Evolutionary conservation across 2,888 invertebrate genomes (phyloP), one percentile per base, ranked within the genome.

Genomic region (Mythimna pallens): DNA sequence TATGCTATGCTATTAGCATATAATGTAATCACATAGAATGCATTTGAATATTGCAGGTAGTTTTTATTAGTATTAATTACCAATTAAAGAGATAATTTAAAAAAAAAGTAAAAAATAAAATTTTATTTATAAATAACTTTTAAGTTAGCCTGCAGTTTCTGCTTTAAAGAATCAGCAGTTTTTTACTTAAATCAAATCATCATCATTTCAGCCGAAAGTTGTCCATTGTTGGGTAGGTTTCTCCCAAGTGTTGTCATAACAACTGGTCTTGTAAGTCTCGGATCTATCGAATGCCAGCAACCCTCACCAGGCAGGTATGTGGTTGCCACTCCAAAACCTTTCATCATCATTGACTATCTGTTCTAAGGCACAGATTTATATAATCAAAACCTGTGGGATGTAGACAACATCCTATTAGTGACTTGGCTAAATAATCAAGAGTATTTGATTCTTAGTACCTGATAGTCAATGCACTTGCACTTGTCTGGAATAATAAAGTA

Each of bases 401-500:
- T n/a, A 22, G 54, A 54, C 54, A 50, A 5, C 7, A 2, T 17
- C 50, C 0, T 20, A 47, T 20, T 6, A 52, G 20, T 52, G 2
- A n/a, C 25, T 12, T 25, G 55, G 7, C 3, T 55, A 25, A 25
- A n/a, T 22, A 25, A 55, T 22, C 30, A 57, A 22, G 9, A 58
- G 22, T n/a, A 50, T 59, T 72, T 73, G 25, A 2, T 7, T n/a
- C 25, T n/a, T 34, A 43, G 34, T 93, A 96, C 96, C 97, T 99
- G 99, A 92, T 99, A 99, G 95, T 99, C 99, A 36, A 99, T 98
- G 93, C 99, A 99, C 85, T 97, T 97, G 93, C 99, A 99, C 94
- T 99, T 99, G 92, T 99, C 99, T 22, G 99, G 99, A 93, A 99
- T 98, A 80, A 99, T 99, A 93, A 99, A 99, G 93, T 98, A 99